These are phyloP conservation scores for chimpanzee (Pan troglodytes) DNA, from an alignment of 2,113 vertebrate genomes.

Conservation along the genomic window NHGRI_mPanTro3-v2.1_pri NC_072404.2:58756001-58756500, in stretches of 20 bases:
- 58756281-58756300: neutral
- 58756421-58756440: neutral
- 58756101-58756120: neutral
- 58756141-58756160: neutral
- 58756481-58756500: neutral
- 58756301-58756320: neutral
- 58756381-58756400: neutral
- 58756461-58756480: neutral
- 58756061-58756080: neutral
- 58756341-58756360: neutral
- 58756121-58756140: neutral
- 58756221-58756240: neutral
- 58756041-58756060: neutral
- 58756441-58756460: neutral
- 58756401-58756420: neutral
- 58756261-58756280: neutral
- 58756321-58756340: fast-evolving
- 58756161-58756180: neutral
- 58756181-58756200: neutral
- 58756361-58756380: neutral
- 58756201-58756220: neutral
- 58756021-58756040: no score
- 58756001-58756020: neutral
- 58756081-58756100: neutral
- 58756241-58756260: neutral